A percentile compares a stretch with the other conserved stretches of the same genome.
Evolutionary conservation across 35 echinoderm and acorn worm species (phyloP).

Genomic region (Eucidaris tribuloides): DNA sequence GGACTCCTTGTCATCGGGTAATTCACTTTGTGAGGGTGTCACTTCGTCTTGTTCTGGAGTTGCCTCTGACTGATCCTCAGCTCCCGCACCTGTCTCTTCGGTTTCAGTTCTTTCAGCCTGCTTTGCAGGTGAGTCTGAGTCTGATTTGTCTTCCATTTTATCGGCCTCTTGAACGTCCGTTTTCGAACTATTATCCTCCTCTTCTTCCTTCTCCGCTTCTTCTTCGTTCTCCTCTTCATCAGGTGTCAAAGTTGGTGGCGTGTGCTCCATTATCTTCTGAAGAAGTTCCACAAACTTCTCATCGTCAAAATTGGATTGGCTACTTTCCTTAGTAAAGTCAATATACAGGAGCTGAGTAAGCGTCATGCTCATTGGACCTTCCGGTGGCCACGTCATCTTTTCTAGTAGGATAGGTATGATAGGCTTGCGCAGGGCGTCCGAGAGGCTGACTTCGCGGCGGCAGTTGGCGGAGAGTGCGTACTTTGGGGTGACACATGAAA

Average conservation of each 20-base stretch:
- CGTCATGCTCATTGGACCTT: slow-evolving; percentile 96
- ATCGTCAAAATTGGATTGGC: slow-evolving; percentile 58
- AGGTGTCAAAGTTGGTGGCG: background rate
- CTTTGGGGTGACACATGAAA: slow-evolving; percentile 84
- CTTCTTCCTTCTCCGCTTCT: background rate
- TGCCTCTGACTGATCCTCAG: too few relatives aligned
- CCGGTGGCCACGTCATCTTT: slow-evolving; percentile 84
- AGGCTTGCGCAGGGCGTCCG: slow-evolving; percentile 83
- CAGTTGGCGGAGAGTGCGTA: slow-evolving; percentile 95
- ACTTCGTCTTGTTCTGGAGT: too few relatives aligned
- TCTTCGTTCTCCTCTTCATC: background rate
- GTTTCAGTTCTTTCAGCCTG: too few relatives aligned
- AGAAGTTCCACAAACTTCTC: slow-evolving; percentile 88
- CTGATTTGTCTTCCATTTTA: too few relatives aligned
- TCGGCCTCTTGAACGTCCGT: too few relatives aligned
- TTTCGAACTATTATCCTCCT: too few relatives aligned
- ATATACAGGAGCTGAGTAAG: slow-evolving; percentile 96
- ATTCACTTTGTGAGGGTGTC: too few relatives aligned
- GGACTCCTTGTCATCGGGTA: too few relatives aligned
- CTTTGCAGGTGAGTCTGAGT: too few relatives aligned
- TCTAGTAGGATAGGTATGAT: slow-evolving; percentile 81
- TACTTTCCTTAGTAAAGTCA: slow-evolving; percentile 68
- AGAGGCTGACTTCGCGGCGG: slow-evolving; percentile 86
- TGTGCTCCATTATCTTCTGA: slow-evolving; percentile 59
- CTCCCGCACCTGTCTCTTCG: too few relatives aligned